Conservation (phyloP, 2,888 invertebrate genomes). For the Danaus chrysippus region DNA sequence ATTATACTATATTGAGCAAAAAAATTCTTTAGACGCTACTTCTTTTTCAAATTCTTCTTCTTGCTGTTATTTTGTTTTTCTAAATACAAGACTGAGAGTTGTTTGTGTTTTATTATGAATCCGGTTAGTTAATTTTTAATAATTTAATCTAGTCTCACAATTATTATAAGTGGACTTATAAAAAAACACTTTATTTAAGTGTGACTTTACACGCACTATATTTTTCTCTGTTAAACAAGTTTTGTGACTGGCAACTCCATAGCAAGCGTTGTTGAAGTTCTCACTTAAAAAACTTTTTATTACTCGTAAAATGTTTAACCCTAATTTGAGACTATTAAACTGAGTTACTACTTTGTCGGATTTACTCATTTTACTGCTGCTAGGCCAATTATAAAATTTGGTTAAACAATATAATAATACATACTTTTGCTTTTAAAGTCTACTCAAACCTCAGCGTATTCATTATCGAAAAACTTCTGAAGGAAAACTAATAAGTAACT, state of each 20-base stretch:
- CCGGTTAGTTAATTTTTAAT: too few species aligned
- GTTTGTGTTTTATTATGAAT: too few species aligned
- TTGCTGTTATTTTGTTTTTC: too few species aligned
- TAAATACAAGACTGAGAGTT: too few species aligned
- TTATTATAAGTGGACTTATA: not conserved
- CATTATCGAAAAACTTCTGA: too few species aligned
- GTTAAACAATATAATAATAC: not conserved
- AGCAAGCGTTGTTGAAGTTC: not conserved
- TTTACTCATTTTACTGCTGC: not conserved
- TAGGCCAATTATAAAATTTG: constrained; percentile 2
- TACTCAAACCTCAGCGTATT: too few species aligned
- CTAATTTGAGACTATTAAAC: constrained; percentile 5
- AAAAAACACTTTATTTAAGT: not conserved
- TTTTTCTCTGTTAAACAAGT: not conserved
- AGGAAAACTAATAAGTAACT: too few species aligned
- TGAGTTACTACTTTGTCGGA: constrained; percentile 6
- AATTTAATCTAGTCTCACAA: too few species aligned
- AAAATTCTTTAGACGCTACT: too few species aligned
- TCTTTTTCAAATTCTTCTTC: too few species aligned
- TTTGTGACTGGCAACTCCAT: not conserved
- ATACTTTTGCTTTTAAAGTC: too few species aligned
- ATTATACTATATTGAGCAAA: too few species aligned
- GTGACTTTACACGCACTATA: not conserved
- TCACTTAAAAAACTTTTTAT: constrained; percentile 6
- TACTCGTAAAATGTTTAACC: constrained; percentile 8